Base-by-base conservation (phyloP, 2,888 invertebrate species). In the Tuta absoluta region DNA sequence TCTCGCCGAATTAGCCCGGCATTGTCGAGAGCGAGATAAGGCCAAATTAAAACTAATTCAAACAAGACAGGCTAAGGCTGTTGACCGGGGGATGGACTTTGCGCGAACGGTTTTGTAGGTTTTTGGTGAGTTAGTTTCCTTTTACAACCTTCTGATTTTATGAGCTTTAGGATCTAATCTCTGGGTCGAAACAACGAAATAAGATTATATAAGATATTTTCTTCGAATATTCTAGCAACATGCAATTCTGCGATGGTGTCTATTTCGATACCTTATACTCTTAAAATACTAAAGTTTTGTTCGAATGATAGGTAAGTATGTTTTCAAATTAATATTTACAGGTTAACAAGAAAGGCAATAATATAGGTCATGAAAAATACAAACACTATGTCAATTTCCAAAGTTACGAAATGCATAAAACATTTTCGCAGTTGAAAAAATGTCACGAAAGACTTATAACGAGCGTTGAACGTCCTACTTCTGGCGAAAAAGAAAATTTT, bases 1-100 rank as follows among this genome's bases (percentile, higher is more conserved):
- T 80, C 80, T 76, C 67, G 65, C 67, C 63, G 71, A 75, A 77
- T 77, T 76, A 76, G 76, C 71, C 66, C 65, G 64, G 73, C 69
- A 74, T 77, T 79, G 75, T 78, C 70, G 51, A 66, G 65, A 65
- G 69, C 64, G 64, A 53, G 74, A 72, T 75, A 73, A 71, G 66
- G 67, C 58, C 65, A 63, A 73, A 77, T 78, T 77, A 72, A 74
- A 75, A 72, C 73, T 71, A 72, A 78, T 73, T 74, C 67, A 67
- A 68, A 66, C 64, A 66, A 49, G 61, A 62, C 19, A 51, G 58
- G 67, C 65, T 53, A 64, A 62, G 67, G 63, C 38, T 21, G 60
- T 60, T 60, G 45, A 45, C 41, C 41, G 45, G 45, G 41, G 48
- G 48, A 48, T 64, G 64, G 64, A 33, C 33, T 57, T 17, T 23